phyloP scores from a whole-genome alignment of 2,797 vertebrate species.

The Bovichtus variegatus region DNA sequence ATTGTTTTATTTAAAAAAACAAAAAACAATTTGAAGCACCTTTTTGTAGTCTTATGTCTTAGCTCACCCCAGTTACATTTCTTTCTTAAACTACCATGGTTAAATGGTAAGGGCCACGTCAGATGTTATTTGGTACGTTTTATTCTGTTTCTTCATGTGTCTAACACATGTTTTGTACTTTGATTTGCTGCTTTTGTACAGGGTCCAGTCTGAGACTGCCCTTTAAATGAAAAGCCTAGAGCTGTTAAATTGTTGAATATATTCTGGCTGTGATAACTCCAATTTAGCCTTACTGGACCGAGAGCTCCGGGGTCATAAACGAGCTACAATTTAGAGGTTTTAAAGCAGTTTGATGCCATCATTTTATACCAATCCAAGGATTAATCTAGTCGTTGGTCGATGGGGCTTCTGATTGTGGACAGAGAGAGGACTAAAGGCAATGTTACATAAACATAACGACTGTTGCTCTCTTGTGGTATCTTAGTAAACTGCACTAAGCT shows the following conservation, averaged over 20 bases:
- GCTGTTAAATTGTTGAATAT: conserved; percentile 43
- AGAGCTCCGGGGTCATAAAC: conserved; percentile 32
- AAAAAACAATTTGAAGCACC: conserved; percentile 75
- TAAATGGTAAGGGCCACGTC: conserved; percentile 50
- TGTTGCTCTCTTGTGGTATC: conserved; percentile 66
- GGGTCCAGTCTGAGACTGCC: conserved; percentile 67
- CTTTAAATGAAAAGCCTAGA: conserved; percentile 61
- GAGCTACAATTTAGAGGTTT: conserved; percentile 13
- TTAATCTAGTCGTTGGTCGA: conserved; percentile 12
- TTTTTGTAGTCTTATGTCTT: conserved; percentile 65
- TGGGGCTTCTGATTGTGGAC: conserved; percentile 20
- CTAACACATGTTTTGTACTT: conserved; percentile 63
- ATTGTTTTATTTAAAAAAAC: conserved; percentile 63
- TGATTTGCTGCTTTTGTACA: conserved; percentile 76
- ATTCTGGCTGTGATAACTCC: conserved; percentile 53
- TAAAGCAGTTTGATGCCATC: conserved; percentile 34
- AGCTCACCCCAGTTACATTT: conserved; percentile 49
- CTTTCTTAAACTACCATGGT: conserved; percentile 57
- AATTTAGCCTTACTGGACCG: conserved; percentile 45
- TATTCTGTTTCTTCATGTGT: conserved; percentile 54
- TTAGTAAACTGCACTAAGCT: conserved; percentile 49
- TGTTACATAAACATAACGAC: conserved; percentile 31
- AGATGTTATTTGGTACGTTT: conserved; percentile 67
- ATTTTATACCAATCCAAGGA: conserved; percentile 24
- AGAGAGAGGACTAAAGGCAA: conserved; percentile 12